Evolutionary conservation across 2,888 invertebrate species (phyloP).

Genomic region (Operophtera brumata): DNA sequence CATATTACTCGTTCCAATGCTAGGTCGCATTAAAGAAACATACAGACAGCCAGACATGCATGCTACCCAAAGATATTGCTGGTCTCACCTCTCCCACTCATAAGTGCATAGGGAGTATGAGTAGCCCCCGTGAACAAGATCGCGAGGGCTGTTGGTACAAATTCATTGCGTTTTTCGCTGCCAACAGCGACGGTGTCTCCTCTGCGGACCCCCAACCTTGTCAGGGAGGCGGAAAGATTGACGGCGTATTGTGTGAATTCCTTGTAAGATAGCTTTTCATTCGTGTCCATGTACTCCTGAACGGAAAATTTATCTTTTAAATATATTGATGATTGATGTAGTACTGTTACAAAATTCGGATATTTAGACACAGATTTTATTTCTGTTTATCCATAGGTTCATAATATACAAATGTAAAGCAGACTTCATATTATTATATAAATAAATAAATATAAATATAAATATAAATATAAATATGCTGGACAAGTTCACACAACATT

Average conservation of each 20-base stretch:
- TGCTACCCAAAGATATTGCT: no score
- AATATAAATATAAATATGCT: no score
- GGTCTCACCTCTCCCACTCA: slow-evolving; percentile 53
- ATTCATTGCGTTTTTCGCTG: slow-evolving; percentile 81
- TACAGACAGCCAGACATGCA: no score
- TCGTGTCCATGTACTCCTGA: slow-evolving; percentile 79
- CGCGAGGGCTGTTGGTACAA: slow-evolving; percentile 73
- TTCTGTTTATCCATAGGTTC: no score
- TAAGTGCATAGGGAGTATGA: slow-evolving; percentile 54
- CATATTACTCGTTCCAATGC: no score
- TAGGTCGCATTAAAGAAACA: no score
- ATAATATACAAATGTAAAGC: no score
- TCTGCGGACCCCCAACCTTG: slow-evolving; percentile 65
- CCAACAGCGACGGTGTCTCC: slow-evolving; percentile 81
- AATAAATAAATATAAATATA: no score
- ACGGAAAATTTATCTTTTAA: slow-evolving; percentile 17
- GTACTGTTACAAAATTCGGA: no score
- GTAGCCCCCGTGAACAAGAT: slow-evolving; percentile 68
- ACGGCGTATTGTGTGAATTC: slow-evolving; percentile 76
- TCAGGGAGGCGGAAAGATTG: slow-evolving; percentile 74
- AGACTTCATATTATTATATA: neutral
- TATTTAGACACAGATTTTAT: no score
- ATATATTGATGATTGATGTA: no score
- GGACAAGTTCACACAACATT: no score
- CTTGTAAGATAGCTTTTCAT: slow-evolving; percentile 72